Base-by-base conservation (phyloP, 2,888 invertebrate genomes). In the Isoperla grammatica region DNA sequence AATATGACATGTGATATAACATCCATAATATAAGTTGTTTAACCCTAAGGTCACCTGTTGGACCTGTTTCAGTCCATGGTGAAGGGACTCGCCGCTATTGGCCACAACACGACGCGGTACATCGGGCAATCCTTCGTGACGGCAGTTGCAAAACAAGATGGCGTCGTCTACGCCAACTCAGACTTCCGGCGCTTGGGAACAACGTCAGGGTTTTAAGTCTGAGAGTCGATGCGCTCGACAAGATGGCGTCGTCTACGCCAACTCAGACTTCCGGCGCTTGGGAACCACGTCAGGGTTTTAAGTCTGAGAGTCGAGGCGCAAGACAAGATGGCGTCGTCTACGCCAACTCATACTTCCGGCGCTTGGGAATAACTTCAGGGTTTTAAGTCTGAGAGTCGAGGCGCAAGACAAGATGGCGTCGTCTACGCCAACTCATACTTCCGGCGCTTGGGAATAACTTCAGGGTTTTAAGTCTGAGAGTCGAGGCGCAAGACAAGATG, bases 91-190 rank as follows among this genome's bases (percentile, higher is more conserved):
- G 70, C 69, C 12, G 67, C 68, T 2, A 76, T 78, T 57, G 82
- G 82, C 0, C 85, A 85, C 68, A 73, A 75, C 3, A 74, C 76
- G 1, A 75, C 72, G 1, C 71, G 74, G 55, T 72, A 76, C 6
- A 73, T 75, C 0, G 80, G 79, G 0, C 80, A 82, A 71, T 82
- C 85, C 1, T 83, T 86, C 3, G 73, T 86, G 59, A 81, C 84
- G 2, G 81, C 78, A 1, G 76, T 81, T 2, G 68, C 70, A 0
- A 74, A 59, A 13, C 23, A 55, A 40, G 64, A 69, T 43, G 70
- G 68, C 8, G 63, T 57, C 11, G 56, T 82, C 0, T 77, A 78
- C 56, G 67, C 75, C 0, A 71, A 75, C 8, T 73, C 66, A n/a
- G 79, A 79, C 68, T 75, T 75, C 15, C 74, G 79, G 53, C 74